phyloP scores from a whole-genome alignment of 1,140 invertebrate species.

The Drosophila hydei region DNA sequence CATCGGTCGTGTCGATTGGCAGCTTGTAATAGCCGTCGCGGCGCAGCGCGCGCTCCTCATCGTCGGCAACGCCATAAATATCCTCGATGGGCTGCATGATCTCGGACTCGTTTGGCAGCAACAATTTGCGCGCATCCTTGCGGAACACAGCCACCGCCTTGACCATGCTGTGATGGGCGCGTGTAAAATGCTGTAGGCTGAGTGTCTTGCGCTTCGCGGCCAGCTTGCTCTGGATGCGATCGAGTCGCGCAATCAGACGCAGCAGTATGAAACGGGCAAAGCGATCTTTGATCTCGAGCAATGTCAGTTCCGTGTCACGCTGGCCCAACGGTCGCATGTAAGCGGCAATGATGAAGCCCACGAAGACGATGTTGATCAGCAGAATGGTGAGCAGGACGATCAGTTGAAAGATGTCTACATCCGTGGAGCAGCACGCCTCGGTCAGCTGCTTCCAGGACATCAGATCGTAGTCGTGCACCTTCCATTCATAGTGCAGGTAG shows the following conservation, averaged over 20 bases:
- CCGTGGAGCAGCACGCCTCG: conserved; percentile 42
- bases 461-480: conserved; percentile 62
- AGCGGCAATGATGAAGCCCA: conserved; percentile 54
- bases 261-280: conserved; percentile 71
- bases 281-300: conserved; percentile 80
- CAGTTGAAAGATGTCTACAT: conserved; percentile 65
- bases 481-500: conserved; percentile 73
- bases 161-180: conserved; percentile 67
- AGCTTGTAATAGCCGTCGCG: conserved; percentile 68
- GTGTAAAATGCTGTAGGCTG: conserved; percentile 51
- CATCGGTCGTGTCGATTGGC: conserved; percentile 66
- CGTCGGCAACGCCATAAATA: conserved; percentile 71
- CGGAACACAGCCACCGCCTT: conserved; percentile 75
- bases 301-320: conserved; percentile 50
- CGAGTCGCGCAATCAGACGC: conserved; percentile 70
- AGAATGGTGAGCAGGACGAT: conserved; percentile 60
- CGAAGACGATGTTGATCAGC: conserved; percentile 57
- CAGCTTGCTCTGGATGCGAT: conserved; percentile 67
- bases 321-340: conserved; percentile 55
- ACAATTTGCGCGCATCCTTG: conserved; percentile 74
- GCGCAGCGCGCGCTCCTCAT: conserved; percentile 62
- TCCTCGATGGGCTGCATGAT: conserved; percentile 76
- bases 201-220: conserved; percentile 51
- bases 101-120: conserved; percentile 74
- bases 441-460: conserved; percentile 67